Conservation (phyloP, 2,888 invertebrate genomes). For the Tridacna crocea region DNA sequence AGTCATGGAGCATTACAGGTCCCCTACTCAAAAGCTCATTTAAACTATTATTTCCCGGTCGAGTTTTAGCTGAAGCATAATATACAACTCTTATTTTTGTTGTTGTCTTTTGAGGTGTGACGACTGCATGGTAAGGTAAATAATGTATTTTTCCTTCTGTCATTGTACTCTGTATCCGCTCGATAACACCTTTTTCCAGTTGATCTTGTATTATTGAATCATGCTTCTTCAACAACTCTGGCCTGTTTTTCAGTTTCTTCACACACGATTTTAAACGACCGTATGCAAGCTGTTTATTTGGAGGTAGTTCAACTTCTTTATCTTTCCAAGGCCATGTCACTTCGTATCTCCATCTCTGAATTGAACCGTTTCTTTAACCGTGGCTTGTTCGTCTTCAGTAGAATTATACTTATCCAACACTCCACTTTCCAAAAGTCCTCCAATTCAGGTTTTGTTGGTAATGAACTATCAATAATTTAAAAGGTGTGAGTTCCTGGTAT, state of each 20-base stretch:
- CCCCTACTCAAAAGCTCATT: constrained; percentile 27
- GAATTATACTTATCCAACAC: constrained; percentile 4
- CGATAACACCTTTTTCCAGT: constrained; percentile 32
- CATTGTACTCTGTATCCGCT: constrained; percentile 14
- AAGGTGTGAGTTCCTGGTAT: too few relatives aligned
- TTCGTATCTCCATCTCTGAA: constrained; percentile 27
- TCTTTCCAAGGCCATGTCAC: constrained; percentile 42
- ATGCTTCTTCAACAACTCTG: constrained; percentile 33
- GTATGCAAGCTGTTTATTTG: constrained; percentile 27
- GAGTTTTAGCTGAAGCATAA: constrained; percentile 35
- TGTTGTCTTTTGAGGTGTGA: constrained; percentile 14
- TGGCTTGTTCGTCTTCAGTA: not conserved
- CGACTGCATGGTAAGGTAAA: constrained; percentile 31
- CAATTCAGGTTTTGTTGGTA: constrained; percentile 24
- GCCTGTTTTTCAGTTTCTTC: constrained; percentile 18
- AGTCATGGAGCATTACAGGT: constrained; percentile 35
- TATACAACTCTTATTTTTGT: constrained; percentile 32
- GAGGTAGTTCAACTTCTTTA: constrained; percentile 15
- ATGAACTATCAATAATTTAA: not conserved
- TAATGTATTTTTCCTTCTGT: constrained; percentile 10
- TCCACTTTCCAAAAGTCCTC: constrained; percentile 38
- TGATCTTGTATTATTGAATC: constrained; percentile 29
- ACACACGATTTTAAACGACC: constrained; percentile 26
- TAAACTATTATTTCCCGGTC: constrained; percentile 24
- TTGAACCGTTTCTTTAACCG: constrained; percentile 6